These are phyloP conservation scores for Carcharodon carcharias DNA, from an alignment of 2,797 vertebrate genomes.

Conservation along the genomic window DNA sequence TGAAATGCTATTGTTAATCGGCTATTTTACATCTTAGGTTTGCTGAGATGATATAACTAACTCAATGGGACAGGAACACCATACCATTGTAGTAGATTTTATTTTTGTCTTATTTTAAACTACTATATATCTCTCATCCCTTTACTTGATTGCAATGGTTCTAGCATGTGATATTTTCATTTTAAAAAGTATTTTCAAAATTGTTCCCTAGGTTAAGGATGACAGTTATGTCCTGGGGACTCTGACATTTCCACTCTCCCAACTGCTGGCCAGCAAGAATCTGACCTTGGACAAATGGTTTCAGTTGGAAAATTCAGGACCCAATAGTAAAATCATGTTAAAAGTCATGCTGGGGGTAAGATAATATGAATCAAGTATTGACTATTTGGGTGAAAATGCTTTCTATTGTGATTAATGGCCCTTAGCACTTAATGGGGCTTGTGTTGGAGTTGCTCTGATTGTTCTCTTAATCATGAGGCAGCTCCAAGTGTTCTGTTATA, in stretches of 20 bases:
- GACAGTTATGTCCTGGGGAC: constrained; percentile 74
- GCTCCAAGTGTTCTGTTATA: neutral
- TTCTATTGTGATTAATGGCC: neutral
- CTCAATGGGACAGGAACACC: neutral
- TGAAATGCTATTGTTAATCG: neutral
- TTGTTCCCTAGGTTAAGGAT: constrained; percentile 71
- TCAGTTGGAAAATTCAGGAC: constrained; percentile 71
- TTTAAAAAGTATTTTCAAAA: neutral
- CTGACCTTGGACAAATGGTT: constrained; percentile 85
- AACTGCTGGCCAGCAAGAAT: constrained; percentile 61
- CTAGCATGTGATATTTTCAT: neutral
- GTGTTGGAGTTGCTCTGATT: neutral
- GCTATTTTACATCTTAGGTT: neutral
- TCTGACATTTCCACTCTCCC: constrained; percentile 66
- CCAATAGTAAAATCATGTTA: constrained; percentile 73
- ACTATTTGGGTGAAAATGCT: neutral
- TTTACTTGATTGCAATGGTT: neutral
- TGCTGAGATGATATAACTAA: no score
- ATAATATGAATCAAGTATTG: neutral
- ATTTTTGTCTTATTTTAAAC: neutral
- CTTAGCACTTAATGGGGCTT: neutral
- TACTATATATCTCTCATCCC: neutral
- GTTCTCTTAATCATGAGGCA: neutral
- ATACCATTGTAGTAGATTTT: neutral
- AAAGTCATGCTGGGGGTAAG: constrained; percentile 78